These are phyloP conservation scores for Corella eumyota DNA, from an alignment of 23 tunicate species.

Conservation along the genomic window DNA sequence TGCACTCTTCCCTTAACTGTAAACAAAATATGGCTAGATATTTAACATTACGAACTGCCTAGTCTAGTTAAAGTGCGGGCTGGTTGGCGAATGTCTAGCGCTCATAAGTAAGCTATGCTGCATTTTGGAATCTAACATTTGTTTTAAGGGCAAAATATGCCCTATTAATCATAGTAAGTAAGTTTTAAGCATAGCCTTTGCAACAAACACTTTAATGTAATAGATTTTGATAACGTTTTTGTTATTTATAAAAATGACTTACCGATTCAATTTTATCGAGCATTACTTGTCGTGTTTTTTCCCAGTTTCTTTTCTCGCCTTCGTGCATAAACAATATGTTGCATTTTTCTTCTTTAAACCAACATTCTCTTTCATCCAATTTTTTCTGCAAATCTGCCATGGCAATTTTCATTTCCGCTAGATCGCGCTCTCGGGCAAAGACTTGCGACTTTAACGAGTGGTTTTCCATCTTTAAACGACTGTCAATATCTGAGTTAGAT, in stretches of 20 bases:
- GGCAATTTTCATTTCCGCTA: conserved; percentile 5
- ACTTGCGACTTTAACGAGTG: conserved; percentile 4
- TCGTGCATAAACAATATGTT: conserved; percentile 14
- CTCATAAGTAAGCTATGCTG: background rate
- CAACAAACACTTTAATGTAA: no score
- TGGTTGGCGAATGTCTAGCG: no score
- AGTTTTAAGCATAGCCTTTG: no score
- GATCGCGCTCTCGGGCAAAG: conserved; percentile 10
- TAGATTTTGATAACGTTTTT: no score
- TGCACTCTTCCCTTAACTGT: conserved; percentile 20
- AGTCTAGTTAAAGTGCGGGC: no score
- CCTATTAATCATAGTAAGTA: no score
- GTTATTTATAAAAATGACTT: no score
- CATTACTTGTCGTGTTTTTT: conserved; percentile 26
- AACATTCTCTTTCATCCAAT: conserved; percentile 5
- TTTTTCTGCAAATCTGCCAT: conserved; percentile 11
- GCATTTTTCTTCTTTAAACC: conserved; percentile 17
- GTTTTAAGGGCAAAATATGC: no score
- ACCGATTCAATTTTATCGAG: conserved; percentile 47
- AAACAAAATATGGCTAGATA: no score
- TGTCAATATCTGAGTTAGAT: no score
- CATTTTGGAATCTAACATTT: background rate
- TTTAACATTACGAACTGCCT: no score
- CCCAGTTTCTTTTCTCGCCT: conserved; percentile 48
- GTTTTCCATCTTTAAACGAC: conserved; percentile 1